Conservation (phyloP, 2,888 invertebrate species). For the Leptinotarsa peninsularis region DNA sequence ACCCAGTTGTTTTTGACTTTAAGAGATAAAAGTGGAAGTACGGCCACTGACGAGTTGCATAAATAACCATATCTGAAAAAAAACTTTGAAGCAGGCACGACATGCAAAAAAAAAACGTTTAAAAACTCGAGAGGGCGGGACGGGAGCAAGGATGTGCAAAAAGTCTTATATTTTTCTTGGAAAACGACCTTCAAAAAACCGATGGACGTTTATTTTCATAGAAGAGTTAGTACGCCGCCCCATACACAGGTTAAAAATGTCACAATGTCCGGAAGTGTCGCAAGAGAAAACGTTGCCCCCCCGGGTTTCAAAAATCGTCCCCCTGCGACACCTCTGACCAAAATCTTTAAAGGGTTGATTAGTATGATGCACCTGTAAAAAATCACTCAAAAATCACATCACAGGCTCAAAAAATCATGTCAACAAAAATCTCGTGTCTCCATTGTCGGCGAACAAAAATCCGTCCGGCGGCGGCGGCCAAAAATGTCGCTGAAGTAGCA, state of each 20-base stretch:
- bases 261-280: constrained; percentile 75
- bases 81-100: constrained; percentile 77
- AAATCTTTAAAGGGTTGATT: constrained; percentile 58
- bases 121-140: constrained; percentile 70
- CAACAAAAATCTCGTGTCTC: constrained; percentile 33
- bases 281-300: constrained; percentile 62
- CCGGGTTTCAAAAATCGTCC: constrained; percentile 66
- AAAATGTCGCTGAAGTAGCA: constrained; percentile 59
- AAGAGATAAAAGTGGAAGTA: not conserved
- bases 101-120: constrained; percentile 70
- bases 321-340: constrained; percentile 65
- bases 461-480: constrained; percentile 53
- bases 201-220: constrained; percentile 70
- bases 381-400: constrained; percentile 65
- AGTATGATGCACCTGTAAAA: constrained; percentile 64
- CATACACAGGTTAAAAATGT: constrained; percentile 90
- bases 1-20: too few species aligned
- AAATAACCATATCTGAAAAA: constrained; percentile 66
- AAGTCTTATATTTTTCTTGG: constrained; percentile 61
- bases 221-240: constrained; percentile 78
- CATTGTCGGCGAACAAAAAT: constrained; percentile 43
- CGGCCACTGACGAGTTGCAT: constrained; percentile 45
- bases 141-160: constrained; percentile 77
- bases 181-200: constrained; percentile 80
- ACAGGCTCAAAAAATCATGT: constrained; percentile 56